Percentiles rank a stretch among this genome's conserved stretches.
Conservation (phyloP, 2,113 vertebrate species). For the Psittacus erithacus region DNA sequence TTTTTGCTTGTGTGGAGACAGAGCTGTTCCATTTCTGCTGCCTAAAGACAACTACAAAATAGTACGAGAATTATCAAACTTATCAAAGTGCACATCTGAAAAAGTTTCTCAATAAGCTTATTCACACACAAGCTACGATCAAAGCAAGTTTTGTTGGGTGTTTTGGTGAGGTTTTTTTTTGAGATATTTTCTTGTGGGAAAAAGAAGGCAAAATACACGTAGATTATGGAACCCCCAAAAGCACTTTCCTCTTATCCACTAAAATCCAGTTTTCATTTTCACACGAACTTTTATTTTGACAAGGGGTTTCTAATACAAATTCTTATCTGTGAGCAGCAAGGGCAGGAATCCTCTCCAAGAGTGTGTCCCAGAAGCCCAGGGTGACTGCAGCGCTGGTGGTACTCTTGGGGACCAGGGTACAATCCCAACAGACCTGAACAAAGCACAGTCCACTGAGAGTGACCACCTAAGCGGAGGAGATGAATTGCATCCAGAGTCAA, state of each 20-base stretch:
- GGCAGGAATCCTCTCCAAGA: not conserved
- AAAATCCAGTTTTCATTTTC: not conserved
- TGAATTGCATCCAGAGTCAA: not conserved
- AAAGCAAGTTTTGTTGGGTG: not conserved
- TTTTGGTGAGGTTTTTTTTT: not conserved
- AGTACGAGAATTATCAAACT: not conserved
- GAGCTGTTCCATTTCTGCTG: conserved; percentile 66
- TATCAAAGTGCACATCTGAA: not conserved
- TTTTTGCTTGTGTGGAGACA: conserved; percentile 65
- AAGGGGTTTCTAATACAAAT: not conserved
- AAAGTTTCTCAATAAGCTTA: not conserved
- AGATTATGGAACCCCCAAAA: not conserved
- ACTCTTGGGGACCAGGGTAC: not conserved
- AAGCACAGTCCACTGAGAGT: not conserved
- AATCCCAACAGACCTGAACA: not conserved
- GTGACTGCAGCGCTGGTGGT: not conserved
- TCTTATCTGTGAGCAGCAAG: not conserved
- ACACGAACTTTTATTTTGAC: not conserved
- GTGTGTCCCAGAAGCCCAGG: not conserved
- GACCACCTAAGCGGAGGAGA: fast-evolving
- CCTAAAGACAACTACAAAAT: conserved; percentile 70
- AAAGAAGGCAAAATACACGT: not conserved
- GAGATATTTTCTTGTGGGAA: not conserved
- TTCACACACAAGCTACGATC: fast-evolving
- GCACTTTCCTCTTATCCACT: not conserved